phyloP scores from a whole-genome alignment of 2,888 invertebrate species.

The Lasiommata megera region DNA sequence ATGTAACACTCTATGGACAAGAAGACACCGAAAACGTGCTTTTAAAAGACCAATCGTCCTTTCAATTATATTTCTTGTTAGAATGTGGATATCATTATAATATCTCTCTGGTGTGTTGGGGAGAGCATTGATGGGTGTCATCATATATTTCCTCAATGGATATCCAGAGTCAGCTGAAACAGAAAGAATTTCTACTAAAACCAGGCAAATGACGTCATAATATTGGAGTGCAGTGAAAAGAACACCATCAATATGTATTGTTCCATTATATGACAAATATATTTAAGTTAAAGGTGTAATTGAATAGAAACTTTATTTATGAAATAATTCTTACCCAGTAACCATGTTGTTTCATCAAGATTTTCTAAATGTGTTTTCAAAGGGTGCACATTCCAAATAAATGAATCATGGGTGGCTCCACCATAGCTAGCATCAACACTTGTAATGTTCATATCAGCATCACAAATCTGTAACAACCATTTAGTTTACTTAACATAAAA shows the following conservation, averaged over 20 bases:
- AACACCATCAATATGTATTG: too few relatives aligned
- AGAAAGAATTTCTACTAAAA: too few relatives aligned
- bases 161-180: background rate
- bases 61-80: background rate
- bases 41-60: background rate
- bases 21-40: background rate
- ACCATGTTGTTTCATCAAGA: background rate
- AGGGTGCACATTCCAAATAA: background rate
- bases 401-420: background rate
- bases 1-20: background rate
- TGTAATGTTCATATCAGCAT: background rate
- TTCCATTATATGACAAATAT: too few relatives aligned
- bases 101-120: background rate
- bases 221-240: too few relatives aligned
- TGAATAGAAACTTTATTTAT: too few relatives aligned
- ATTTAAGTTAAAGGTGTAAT: too few relatives aligned
- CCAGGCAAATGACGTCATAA: too few relatives aligned
- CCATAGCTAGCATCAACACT: background rate
- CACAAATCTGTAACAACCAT: background rate
- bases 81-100: background rate
- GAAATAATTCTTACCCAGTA: background rate
- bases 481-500: too few relatives aligned
- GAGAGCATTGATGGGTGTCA: background rate
- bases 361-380: background rate
- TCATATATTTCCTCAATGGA: background rate